Evolutionary conservation across 2,797 vertebrate species (phyloP), one percentile per base, ranked within the genome.

Genomic region (Aulostomus chinensis): DNA sequence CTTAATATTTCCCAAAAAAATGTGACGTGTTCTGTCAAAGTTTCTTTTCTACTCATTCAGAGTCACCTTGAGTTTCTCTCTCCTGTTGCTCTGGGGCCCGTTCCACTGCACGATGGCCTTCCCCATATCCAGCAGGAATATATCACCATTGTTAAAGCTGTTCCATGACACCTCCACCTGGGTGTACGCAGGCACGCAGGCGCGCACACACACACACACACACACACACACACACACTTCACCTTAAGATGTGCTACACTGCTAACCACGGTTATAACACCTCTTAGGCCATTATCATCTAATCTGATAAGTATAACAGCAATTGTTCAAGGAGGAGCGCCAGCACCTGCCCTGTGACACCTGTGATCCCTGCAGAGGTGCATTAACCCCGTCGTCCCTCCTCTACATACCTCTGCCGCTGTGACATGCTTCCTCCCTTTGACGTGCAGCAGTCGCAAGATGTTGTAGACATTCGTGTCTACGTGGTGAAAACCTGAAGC

Each of bases 81-180:
- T 84, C 66, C 88, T 88, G 89, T 94, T 95, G 89, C 95, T 94
- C 46, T 85, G 88, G n/a, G 93, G 93, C 2, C 94, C 93, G 0
- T 96, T 96, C 95, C 95, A 97, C 73, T 96, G 95, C 69, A 96
- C 89, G 8, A 97, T 91, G 54, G 89, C 87, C 69, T 96, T 96
- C 5, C 95, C 95, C 1, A 94, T 87, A 59, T 97, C 95, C 86
- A 97, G 73, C 41, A 97, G 75, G 70, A 96, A 97, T 36, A 95
- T 91, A 4, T 96, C 95, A 0, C 94, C 95, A 3, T 77, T 91
- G 76, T 96, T 97, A 62, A 96, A 94, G 59, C 93, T 95, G 76
- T 80, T 91, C 95, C 95, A 97, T 11, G 94, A 94, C 49, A 95
- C 78, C 0, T 93, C 91, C 43, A 94, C 93, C 94, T 95, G 73